These are phyloP conservation scores for Setipinna tenuifilis DNA, from an alignment of 2,797 vertebrate genomes.

Conservation along the genomic window DNA sequence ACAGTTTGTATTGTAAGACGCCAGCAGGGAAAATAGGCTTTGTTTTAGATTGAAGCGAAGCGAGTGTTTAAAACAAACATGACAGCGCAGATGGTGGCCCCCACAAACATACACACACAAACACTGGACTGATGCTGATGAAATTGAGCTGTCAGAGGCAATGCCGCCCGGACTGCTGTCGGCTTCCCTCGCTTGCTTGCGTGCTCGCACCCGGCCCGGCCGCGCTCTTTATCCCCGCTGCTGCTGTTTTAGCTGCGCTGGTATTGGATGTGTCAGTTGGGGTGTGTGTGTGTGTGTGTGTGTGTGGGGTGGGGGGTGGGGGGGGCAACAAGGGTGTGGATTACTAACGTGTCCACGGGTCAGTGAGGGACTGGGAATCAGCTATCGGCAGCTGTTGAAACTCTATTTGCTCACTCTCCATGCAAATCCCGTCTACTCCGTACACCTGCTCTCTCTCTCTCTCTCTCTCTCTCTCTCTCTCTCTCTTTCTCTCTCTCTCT, in stretches of 20 bases:
- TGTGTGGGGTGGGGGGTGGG: too few species aligned
- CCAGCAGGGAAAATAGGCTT: neutral
- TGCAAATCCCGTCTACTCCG: neutral
- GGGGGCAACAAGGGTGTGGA: conserved; percentile 12
- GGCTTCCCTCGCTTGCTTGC: neutral
- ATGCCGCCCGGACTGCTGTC: neutral
- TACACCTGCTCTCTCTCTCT: conserved; percentile 4
- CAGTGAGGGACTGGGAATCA: neutral
- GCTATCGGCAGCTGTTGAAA: conserved; percentile 6
- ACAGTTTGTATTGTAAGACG: neutral
- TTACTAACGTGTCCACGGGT: neutral
- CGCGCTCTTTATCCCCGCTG: neutral
- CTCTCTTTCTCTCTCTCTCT: neutral
- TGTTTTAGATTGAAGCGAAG: conserved; percentile 13
- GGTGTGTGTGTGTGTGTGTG: too few species aligned
- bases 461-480: neutral
- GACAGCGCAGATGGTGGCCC: neutral
- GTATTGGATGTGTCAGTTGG: conserved; percentile 1
- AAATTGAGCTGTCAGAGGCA: conserved; percentile 2
- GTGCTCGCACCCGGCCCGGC: too few species aligned
- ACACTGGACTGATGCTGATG: conserved; percentile 5
- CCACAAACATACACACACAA: neutral
- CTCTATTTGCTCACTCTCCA: conserved; percentile 15
- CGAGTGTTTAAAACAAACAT: conserved; percentile 22
- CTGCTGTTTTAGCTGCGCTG: neutral